Evolutionary conservation across 2,888 invertebrate genomes (phyloP), one percentile per base, ranked within the genome.

Genomic region (Leptopilina drosophilae): DNA sequence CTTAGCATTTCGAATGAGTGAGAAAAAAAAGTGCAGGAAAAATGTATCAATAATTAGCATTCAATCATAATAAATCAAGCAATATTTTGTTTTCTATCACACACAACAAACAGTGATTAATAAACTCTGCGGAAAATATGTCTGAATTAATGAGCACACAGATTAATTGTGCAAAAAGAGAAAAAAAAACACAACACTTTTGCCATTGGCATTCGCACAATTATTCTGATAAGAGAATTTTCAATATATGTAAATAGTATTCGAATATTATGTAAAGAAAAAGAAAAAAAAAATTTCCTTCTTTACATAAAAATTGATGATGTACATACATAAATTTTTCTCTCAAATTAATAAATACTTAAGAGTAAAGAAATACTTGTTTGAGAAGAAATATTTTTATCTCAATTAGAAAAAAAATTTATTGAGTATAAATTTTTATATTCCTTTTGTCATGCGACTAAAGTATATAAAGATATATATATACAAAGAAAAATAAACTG

Each of bases 21-120:
- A 42, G 8, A 42, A 42, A 42, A 42, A 42, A 8, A 69, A n/a
- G 12, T 33, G 33, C 33, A 49, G 49, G 26, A n/a, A 69, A 20
- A 69, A 62, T 20, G n/a, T 62, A 69, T 69, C 53, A 26, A 26
- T 14, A 65, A n/a, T 65, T n/a, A 53, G 14, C 26, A 69, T 53
- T 69, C 26, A 69, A 53, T 49, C 12, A 46, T 33, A 49, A 49
- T 49, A 49, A 49, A 49, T 49, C 14, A 33, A 33, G 53, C 14
- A 53, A 4, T 6, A 20, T 46, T 49, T 42, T 67, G 11, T 20
- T 12, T 46, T 11, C 20, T 67, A 46, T 67, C 46, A 46, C 20
- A 42, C 15, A 67, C 7, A 14, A 8, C 14, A 2, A 8, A 0
- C 8, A 26, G 26, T 69, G 69, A 12, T 53, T 20, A 69, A 69